Evolutionary conservation across 2,888 invertebrate genomes (phyloP), one percentile per base, ranked within the genome.

Genomic region (Lepidochrysops patricia): DNA sequence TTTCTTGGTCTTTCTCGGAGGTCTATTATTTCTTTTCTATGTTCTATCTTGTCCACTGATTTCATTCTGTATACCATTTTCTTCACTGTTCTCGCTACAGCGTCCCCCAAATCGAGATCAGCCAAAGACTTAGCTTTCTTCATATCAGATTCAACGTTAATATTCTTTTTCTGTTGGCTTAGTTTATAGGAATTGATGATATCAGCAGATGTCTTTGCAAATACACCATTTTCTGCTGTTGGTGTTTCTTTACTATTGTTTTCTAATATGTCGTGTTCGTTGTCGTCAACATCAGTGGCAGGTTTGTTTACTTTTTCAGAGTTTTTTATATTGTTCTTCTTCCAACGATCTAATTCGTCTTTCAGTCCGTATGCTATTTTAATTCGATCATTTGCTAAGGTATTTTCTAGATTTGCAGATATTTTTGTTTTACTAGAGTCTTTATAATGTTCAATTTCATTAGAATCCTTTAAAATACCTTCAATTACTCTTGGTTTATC

Each of bases 91-190:
- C 83, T 84, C 57, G 75, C 76, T 0, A 84, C 70, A 0, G 69
- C 71, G 29, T 80, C 75, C 0, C 78, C 81, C 60, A 82, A 63
- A 62, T 84, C 77, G n/a, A 76, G 29, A 35, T 82, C 84, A 0
- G 78, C 84, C 2, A 79, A 59, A 1, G 83, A 83, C 54, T 77
- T 80, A 0, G 70, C 65, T 52, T 66, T 65, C 26, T 64, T 71
- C 4, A 70, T 58, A 34, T 74, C 68, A 12, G 35, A 7, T 61
- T 66, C 68, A 35, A 60, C 35, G 19, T 63, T 60, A 32, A 54
- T 54, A 54, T 54, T 54, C n/a, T 58, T 63, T 35, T 63, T 35
- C 34, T 63, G 9, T 59, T 35, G 48, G 6, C 48, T 52, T n/a
- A 29, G 29, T 26, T 61, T 34, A 13, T 57, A 27, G 9, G 32